Conservation (phyloP, 2,113 vertebrate genomes). For the Macrotis lagotis region DNA sequence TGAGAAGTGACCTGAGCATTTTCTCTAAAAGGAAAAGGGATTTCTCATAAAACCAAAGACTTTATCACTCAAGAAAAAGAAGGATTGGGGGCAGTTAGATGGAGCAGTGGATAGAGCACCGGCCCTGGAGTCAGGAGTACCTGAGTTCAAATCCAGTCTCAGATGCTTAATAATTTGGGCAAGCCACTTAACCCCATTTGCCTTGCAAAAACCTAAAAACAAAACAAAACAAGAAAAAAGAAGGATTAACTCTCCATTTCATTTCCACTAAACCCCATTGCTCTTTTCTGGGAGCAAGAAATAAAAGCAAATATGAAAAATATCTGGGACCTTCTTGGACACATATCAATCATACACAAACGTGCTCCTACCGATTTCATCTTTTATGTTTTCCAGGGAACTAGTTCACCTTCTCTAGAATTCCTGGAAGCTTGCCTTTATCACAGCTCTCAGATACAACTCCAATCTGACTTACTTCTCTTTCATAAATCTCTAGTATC, state of each 20-base stretch:
- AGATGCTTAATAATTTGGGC: too few relatives aligned
- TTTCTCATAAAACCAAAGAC: not conserved
- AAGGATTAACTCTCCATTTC: constrained; percentile 6
- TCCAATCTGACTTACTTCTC: not conserved
- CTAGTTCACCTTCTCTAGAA: not conserved
- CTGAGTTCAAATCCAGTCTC: too few relatives aligned
- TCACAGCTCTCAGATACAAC: not conserved
- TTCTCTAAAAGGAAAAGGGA: not conserved
- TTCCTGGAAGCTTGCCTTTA: not conserved
- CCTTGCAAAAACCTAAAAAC: too few relatives aligned
- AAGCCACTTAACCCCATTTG: too few relatives aligned
- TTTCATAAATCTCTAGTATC: not conserved
- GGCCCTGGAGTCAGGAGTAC: too few relatives aligned
- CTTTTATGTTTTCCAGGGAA: not conserved
- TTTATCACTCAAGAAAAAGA: not conserved
- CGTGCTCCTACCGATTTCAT: not conserved
- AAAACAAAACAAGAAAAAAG: too few relatives aligned
- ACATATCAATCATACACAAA: not conserved
- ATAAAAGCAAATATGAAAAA: constrained; percentile 28
- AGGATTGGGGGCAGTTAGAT: too few relatives aligned
- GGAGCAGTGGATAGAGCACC: too few relatives aligned
- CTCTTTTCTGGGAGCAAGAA: constrained; percentile 22
- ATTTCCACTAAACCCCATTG: not conserved
- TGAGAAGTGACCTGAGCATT: not conserved
- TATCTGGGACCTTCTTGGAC: not conserved